phyloP scores from a whole-genome alignment of 2,113 vertebrate species.

The Vimba vimba region DNA sequence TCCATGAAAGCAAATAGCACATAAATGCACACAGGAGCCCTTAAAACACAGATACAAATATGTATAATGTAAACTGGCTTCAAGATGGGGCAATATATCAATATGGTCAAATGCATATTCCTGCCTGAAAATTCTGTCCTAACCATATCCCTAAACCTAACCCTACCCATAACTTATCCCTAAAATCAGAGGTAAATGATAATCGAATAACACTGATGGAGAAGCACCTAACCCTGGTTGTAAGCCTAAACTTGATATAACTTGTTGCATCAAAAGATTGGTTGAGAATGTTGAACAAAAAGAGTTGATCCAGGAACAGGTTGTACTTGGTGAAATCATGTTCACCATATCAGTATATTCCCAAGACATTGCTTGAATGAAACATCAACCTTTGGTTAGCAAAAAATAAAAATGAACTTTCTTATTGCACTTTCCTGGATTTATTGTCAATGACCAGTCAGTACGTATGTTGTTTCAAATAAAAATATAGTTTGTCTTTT shows the following conservation, averaged over 20 bases:
- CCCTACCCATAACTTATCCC: too few species aligned
- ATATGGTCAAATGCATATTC: too few species aligned
- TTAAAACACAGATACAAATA: background rate
- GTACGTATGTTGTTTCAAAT: background rate
- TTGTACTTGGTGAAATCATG: too few species aligned
- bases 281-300: too few species aligned
- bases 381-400: background rate
- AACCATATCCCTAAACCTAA: too few species aligned
- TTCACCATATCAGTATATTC: background rate
- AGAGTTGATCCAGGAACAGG: too few species aligned
- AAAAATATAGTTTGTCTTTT: background rate
- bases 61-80: background rate
- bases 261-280: too few species aligned
- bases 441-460: background rate
- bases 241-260: too few species aligned
- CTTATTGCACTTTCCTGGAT: background rate
- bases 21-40: slow-evolving; percentile 7
- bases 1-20: slow-evolving; percentile 4
- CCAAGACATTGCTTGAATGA: background rate
- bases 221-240: too few species aligned
- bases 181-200: too few species aligned
- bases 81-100: background rate
- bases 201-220: too few species aligned
- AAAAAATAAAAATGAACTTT: background rate
- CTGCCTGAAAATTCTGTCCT: too few species aligned